Percentiles rank a stretch among this genome's conserved stretches.
Evolutionary conservation across 2,888 invertebrate genomes (phyloP).

Genomic region (Carterocephalus palaemon): DNA sequence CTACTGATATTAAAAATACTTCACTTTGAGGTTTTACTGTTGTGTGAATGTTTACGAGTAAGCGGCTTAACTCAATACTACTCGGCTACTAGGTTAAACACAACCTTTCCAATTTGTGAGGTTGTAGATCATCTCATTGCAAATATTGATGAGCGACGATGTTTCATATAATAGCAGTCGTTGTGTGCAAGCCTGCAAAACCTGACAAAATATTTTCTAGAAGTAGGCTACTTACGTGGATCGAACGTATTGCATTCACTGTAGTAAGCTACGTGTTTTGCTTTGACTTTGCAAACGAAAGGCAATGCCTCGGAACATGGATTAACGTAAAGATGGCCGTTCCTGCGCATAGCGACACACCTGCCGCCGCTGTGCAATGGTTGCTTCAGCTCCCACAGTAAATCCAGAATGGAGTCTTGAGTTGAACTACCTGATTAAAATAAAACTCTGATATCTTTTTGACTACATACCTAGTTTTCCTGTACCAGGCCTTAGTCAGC

Average conservation of each 20-base stretch:
- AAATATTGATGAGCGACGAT: no score
- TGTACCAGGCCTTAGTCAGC: no score
- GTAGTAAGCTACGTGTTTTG: constrained; percentile 34
- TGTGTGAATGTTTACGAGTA: no score
- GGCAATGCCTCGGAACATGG: constrained; percentile 41
- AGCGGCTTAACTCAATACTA: no score
- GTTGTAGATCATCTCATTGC: no score
- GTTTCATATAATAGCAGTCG: background rate
- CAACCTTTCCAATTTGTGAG: no score
- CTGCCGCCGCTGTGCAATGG: constrained; percentile 41
- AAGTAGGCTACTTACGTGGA: constrained; percentile 35
- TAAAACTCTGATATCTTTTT: background rate
- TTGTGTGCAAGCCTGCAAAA: background rate
- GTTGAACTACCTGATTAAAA: constrained; percentile 36
- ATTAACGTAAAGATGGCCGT: constrained; percentile 44
- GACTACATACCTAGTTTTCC: no score
- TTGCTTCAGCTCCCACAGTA: constrained; percentile 46
- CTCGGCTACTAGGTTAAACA: no score
- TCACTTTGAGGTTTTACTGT: background rate
- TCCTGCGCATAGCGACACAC: constrained; percentile 47
- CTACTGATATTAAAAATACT: background rate
- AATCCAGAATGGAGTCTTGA: constrained; percentile 42
- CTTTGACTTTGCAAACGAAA: constrained; percentile 44
- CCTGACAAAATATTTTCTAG: background rate
- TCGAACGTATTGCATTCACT: constrained; percentile 46